A percentile compares a stretch with the other conserved stretches of the same genome.
Conservation (phyloP, 2,888 invertebrate species). For the Harpagoxenus sublaevis region DNA sequence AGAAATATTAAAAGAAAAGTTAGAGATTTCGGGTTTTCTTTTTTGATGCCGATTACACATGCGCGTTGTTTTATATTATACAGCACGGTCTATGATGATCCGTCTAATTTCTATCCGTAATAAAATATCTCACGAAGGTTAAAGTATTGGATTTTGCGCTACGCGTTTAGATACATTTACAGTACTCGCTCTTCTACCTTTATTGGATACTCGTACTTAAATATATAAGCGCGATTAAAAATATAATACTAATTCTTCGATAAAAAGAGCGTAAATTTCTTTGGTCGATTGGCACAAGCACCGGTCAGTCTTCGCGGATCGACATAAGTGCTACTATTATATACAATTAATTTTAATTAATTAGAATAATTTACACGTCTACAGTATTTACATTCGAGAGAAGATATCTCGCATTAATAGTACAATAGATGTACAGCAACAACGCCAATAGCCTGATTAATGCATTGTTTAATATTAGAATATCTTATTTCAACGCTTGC, state of each 20-base stretch:
- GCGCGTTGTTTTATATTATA: not conserved
- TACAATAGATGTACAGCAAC: slow-evolving; percentile 68
- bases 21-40: not conserved
- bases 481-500: not conserved
- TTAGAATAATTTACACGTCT: slow-evolving; percentile 69
- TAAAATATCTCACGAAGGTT: slow-evolving; percentile 40
- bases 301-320: slow-evolving; percentile 85
- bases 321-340: slow-evolving; percentile 79
- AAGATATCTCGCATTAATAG: slow-evolving; percentile 35
- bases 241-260: slow-evolving; percentile 66
- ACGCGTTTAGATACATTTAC: slow-evolving; percentile 34
- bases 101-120: slow-evolving; percentile 8
- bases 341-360: slow-evolving; percentile 63
- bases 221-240: slow-evolving; percentile 68
- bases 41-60: not conserved
- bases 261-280: slow-evolving; percentile 76
- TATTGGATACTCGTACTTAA: slow-evolving; percentile 50
- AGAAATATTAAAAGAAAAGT: not conserved
- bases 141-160: not conserved
- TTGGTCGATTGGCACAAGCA: slow-evolving; percentile 85
- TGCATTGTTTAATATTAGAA: slow-evolving; percentile 38
- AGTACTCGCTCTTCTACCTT: not conserved
- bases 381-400: slow-evolving; percentile 71
- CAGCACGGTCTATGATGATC: not conserved
- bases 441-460: slow-evolving; percentile 18